These are phyloP conservation scores for Nyctibius bracteatus DNA, from an alignment of 2,113 vertebrate genomes.

Conservation along the genomic window DNA sequence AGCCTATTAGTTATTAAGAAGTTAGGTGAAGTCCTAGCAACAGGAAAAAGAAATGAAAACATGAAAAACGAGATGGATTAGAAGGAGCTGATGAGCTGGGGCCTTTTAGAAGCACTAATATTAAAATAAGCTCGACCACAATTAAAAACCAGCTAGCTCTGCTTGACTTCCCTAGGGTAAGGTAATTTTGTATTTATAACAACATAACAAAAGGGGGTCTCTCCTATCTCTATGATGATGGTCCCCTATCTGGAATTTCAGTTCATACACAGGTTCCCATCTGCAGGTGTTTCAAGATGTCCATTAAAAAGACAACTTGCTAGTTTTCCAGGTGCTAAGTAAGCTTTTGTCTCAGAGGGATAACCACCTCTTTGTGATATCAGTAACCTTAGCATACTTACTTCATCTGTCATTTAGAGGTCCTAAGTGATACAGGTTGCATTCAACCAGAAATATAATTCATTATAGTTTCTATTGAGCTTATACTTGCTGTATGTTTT, in stretches of 20 bases:
- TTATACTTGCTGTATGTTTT: background rate
- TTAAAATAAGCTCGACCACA: background rate
- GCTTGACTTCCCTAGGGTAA: background rate
- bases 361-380: background rate
- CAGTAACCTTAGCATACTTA: background rate
- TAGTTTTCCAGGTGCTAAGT: background rate
- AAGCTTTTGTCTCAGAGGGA: background rate
- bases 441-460: background rate
- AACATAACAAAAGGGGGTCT: background rate
- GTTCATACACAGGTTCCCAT: background rate
- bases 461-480: background rate
- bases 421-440: background rate
- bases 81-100: background rate
- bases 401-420: background rate
- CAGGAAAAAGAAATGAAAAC: background rate
- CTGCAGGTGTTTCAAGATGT: background rate
- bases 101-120: background rate
- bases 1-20: background rate
- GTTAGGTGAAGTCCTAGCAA: background rate
- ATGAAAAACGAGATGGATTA: background rate
- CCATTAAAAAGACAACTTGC: background rate
- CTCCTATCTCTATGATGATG: background rate
- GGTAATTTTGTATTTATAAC: background rate
- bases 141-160: background rate
- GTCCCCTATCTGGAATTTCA: background rate